phyloP scores from a whole-genome alignment of 1,140 invertebrate species.

The Luehdorfia chinensis region DNA sequence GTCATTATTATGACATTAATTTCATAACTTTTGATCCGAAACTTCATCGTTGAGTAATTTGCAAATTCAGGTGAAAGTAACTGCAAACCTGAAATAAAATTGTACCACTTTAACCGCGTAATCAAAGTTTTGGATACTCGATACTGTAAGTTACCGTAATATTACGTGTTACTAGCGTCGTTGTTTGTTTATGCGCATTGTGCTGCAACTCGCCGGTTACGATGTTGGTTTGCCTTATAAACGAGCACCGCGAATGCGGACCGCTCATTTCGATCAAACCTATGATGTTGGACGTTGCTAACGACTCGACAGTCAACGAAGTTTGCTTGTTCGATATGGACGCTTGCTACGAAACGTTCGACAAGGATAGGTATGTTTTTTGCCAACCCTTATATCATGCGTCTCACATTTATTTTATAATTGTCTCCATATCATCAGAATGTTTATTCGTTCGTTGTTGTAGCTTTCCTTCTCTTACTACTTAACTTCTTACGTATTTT shows the following conservation, averaged over 20 bases:
- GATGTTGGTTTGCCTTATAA: conserved; percentile 59
- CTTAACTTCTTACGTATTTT: too few species aligned
- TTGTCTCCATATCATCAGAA: background rate
- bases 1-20: too few species aligned
- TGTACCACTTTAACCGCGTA: conserved; percentile 4
- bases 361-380: conserved; percentile 85
- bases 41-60: background rate
- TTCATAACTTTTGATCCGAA: too few species aligned
- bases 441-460: too few species aligned
- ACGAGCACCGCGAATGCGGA: conserved; percentile 32
- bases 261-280: conserved; percentile 58
- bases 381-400: background rate
- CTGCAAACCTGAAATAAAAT: conserved; percentile 23
- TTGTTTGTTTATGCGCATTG: conserved; percentile 6
- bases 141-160: conserved; percentile 7
- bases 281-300: conserved; percentile 65
- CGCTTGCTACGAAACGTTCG: conserved; percentile 91
- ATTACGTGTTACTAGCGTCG: background rate
- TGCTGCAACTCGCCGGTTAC: conserved; percentile 26
- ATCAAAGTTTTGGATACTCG: background rate
- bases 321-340: conserved; percentile 83
- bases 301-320: conserved; percentile 62
- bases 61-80: conserved; percentile 2
- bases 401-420: background rate
- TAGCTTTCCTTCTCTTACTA: too few species aligned